phyloP scores from a whole-genome alignment of 2,888 invertebrate genomes.

The Agelastica alni region DNA sequence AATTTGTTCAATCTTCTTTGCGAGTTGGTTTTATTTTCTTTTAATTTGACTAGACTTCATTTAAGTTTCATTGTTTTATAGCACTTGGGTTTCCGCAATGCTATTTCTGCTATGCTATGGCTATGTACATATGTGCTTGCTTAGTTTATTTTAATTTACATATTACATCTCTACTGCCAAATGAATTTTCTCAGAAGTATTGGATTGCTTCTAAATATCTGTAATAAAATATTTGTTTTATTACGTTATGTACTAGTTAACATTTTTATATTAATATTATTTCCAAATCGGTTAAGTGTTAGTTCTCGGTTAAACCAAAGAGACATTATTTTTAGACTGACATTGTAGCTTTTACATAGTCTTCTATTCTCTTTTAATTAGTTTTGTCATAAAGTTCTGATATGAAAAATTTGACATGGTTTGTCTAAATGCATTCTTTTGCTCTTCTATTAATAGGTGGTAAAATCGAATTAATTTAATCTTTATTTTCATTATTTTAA shows the following conservation, averaged over 20 bases:
- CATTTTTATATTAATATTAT: neutral
- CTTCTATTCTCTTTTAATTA: no score
- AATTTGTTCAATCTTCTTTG: conserved; percentile 29
- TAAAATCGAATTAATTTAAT: no score
- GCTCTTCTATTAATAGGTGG: no score
- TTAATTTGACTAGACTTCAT: conserved; percentile 19
- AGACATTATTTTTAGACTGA: no score
- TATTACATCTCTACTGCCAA: conserved; percentile 2
- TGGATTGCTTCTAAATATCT: neutral
- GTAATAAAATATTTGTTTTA: neutral
- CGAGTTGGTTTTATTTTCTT: conserved; percentile 18
- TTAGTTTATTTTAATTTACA: conserved; percentile 17
- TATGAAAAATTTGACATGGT: no score
- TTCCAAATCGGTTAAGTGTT: neutral
- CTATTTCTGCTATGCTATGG: conserved; percentile 3
- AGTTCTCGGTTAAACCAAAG: no score
- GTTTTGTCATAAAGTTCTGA: no score
- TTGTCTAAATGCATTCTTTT: no score
- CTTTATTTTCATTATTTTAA: no score
- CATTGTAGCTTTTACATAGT: no score
- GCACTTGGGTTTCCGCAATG: conserved; percentile 3
- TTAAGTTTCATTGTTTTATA: conserved; percentile 20
- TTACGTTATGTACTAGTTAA: no score
- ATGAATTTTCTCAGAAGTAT: conserved; percentile 2
- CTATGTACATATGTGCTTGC: conserved; percentile 14